These are phyloP conservation scores for Axea sp. DNA, from an alignment of 2,888 invertebrate genomes.

Conservation along the genomic window DNA sequence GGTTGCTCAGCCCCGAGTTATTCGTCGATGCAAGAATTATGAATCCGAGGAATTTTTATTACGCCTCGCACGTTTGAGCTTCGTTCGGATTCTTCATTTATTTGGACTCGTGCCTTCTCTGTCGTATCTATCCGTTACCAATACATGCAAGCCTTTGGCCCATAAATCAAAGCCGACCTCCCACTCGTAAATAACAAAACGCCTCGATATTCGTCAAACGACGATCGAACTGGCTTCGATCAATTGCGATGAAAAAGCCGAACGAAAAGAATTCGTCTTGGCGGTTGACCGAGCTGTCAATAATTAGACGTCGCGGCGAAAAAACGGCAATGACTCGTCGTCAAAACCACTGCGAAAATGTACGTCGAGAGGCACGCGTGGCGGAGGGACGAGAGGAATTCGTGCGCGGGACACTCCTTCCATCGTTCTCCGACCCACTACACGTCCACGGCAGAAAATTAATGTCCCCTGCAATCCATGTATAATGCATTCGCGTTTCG, in stretches of 20 bases:
- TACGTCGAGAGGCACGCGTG: constrained; percentile 8
- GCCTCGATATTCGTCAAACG: constrained; percentile 24
- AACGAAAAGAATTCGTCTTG: constrained; percentile 3
- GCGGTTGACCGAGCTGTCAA: constrained; percentile 24
- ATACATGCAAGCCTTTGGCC: constrained; percentile 22
- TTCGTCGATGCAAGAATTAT: constrained; percentile 36
- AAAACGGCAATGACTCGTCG: constrained; percentile 71
- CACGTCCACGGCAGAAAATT: constrained; percentile 79
- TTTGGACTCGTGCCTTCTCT: background rate
- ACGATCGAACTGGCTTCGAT: constrained; percentile 7
- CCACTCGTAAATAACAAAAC: constrained; percentile 33
- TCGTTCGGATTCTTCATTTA: background rate
- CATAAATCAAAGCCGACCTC: constrained; percentile 25
- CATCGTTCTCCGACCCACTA: constrained; percentile 67
- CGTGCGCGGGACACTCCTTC: constrained; percentile 61
- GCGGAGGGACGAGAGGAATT: constrained; percentile 66
- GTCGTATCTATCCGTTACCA: background rate
- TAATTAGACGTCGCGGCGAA: constrained; percentile 29
- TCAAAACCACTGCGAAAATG: constrained; percentile 74
- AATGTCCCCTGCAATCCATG: constrained; percentile 80
- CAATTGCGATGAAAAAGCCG: background rate
- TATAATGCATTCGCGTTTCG: constrained; percentile 79
- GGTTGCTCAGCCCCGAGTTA: constrained; percentile 21
- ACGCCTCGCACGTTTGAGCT: too few relatives aligned
- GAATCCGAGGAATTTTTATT: constrained; percentile 52